Conservation (phyloP, 2,797 vertebrate species). For the Phataginus tetradactyla region DNA sequence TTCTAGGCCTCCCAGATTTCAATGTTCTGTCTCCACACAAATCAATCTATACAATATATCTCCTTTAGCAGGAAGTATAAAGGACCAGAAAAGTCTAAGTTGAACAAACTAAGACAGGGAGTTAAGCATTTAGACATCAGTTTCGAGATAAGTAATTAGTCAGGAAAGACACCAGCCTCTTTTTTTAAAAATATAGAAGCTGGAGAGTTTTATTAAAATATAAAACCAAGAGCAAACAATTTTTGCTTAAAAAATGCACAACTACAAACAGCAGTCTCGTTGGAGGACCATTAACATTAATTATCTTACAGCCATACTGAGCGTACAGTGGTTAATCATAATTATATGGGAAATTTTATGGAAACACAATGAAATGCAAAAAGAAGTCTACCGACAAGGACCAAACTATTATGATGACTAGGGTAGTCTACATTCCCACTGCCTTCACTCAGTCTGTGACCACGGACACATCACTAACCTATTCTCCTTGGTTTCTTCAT, state of each 20-base stretch:
- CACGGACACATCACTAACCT: background rate
- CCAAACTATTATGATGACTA: background rate
- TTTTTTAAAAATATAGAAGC: conserved; percentile 39
- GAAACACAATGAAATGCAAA: conserved; percentile 32
- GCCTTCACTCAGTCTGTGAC: background rate
- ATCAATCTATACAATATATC: background rate
- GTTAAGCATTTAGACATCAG: background rate
- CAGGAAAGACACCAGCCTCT: background rate
- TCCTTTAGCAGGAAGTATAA: conserved; percentile 28
- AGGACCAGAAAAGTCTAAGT: background rate
- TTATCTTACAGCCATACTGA: background rate
- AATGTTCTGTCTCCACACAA: background rate
- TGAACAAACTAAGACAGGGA: background rate
- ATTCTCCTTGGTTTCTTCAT: background rate
- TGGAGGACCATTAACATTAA: conserved; percentile 27
- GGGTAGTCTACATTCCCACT: background rate
- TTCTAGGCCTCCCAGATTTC: background rate
- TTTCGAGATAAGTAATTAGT: background rate
- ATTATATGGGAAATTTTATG: conserved; percentile 4
- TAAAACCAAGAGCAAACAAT: conserved; percentile 39
- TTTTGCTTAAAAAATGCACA: conserved; percentile 42
- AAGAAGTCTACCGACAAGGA: conserved; percentile 19
- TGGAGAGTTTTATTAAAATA: conserved; percentile 36
- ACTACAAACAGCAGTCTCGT: background rate
- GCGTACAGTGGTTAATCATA: conserved; percentile 22